Percentiles rank a stretch among this genome's conserved stretches.
phyloP scores from a whole-genome alignment of 2,113 vertebrate genomes.

The Vidua chalybeata region DNA sequence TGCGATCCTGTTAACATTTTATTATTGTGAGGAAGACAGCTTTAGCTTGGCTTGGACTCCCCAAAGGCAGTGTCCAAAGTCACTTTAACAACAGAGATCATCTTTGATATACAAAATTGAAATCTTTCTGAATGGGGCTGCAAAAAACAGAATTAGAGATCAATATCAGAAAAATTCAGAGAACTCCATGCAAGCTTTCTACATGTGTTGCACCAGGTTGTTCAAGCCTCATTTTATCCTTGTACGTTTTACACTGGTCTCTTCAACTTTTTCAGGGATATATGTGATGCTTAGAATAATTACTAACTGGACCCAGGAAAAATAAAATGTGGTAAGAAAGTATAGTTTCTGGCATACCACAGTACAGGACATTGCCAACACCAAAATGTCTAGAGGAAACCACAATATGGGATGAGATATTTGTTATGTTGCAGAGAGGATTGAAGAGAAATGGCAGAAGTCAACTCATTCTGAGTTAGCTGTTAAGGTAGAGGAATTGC shows the following conservation, averaged over 20 bases:
- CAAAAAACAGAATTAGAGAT: neutral
- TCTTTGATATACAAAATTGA: neutral
- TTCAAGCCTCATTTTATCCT: neutral
- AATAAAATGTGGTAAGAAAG: neutral
- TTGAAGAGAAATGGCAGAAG: neutral
- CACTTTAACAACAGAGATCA: neutral
- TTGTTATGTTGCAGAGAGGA: neutral
- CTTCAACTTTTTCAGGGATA: neutral
- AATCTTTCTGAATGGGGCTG: neutral
- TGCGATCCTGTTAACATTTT: constrained; percentile 10
- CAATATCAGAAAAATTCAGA: neutral
- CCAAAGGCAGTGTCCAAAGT: neutral
- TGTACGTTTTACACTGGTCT: neutral
- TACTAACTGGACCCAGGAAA: neutral
- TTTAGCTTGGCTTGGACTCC: neutral
- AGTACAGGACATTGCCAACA: neutral
- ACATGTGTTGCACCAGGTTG: neutral
- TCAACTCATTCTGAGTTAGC: neutral
- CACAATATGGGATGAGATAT: neutral
- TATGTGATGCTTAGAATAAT: neutral
- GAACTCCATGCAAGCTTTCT: neutral
- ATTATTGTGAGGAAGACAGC: neutral
- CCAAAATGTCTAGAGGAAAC: neutral
- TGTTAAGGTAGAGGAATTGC: neutral
- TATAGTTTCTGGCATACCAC: neutral